Base-by-base conservation (phyloP, 2,888 invertebrate species). In the Cyaniris semiargus region DNA sequence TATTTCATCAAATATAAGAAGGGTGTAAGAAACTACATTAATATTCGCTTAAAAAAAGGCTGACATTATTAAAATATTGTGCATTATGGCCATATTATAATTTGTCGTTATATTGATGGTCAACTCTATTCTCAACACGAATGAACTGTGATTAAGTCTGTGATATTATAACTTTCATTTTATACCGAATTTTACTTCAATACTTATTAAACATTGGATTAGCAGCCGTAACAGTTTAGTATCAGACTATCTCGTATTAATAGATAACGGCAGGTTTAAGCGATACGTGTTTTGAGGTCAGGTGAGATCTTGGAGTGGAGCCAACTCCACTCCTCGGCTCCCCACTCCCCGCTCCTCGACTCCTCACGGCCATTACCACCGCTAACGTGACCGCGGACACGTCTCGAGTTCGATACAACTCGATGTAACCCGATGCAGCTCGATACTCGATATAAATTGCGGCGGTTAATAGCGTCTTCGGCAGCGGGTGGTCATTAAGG, bases 351-450 rank as follows among this genome's bases (percentile, higher is more conserved):
- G 60, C 60, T 60, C 27, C 66, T 13, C 66, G 1, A 21, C 21
- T 21, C 66, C 21, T 27, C 15, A 31, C 60, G 3, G 66, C 66
- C 66, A 66, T 66, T 66, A 66, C 27, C 27, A 2, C 66, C 66
- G 66, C 66, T 31, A 31, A 66, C 66, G 66, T 66, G 66, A 66
- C 66, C 66, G 27, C 66, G 66, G 66, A 15, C 66, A 15, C 66
- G 66, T 66, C 66, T 66, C 66, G 27, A 66, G 66, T 18, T 18
- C 27, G 27, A 66, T 66, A 66, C 18, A 66, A 27, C 27, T 66
- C 27, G 66, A 66, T 66, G 21, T 18, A 21, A 21, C 58, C 75
- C 78, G 76, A 80, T 79, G 71, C 58, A 70, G 66, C 72, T 77
- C 44, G 70, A 70, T 66, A 76, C 77, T 78, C 72, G 75, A 79